phyloP scores from a whole-genome alignment of 2,888 invertebrate genomes.

The Altica lythri region DNA sequence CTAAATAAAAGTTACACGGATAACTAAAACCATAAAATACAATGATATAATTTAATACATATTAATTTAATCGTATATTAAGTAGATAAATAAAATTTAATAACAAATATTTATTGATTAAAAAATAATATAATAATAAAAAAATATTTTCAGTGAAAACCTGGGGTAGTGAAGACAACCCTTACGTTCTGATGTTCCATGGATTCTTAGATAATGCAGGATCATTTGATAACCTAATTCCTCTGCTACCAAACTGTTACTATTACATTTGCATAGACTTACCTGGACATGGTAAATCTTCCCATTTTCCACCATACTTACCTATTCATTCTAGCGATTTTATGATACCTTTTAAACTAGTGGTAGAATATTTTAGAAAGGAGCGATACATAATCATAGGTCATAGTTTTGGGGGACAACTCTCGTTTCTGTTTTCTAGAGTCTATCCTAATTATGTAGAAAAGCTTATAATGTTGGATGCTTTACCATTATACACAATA shows the following conservation, averaged over 20 bases:
- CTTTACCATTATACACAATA: constrained; percentile 47
- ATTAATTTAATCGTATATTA: too few relatives aligned
- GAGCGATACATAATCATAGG: constrained; percentile 50
- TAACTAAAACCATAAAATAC: too few relatives aligned
- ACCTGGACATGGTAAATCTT: constrained; percentile 67
- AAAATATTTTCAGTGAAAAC: constrained; percentile 59
- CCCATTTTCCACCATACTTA: constrained; percentile 57
- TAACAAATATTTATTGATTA: too few relatives aligned
- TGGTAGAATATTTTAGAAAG: constrained; percentile 48
- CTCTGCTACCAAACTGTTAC: constrained; percentile 58
- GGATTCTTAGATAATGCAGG: constrained; percentile 66
- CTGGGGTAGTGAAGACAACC: constrained; percentile 63
- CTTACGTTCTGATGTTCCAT: constrained; percentile 64
- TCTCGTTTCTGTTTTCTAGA: constrained; percentile 53
- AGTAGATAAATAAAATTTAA: too few relatives aligned
- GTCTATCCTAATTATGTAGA: constrained; percentile 56
- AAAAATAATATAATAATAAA: constrained; percentile 1
- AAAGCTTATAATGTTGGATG: constrained; percentile 58
- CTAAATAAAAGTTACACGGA: too few relatives aligned
- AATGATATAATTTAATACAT: too few relatives aligned
- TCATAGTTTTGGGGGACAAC: constrained; percentile 60
- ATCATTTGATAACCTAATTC: constrained; percentile 63
- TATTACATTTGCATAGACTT: constrained; percentile 61
- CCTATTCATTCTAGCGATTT: constrained; percentile 56
- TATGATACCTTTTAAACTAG: constrained; percentile 50